A percentile compares a stretch with the other conserved stretches of the same genome.
These are phyloP conservation scores for Phallusia fumigata DNA, from an alignment of 23 tunicate species.

Conservation along the genomic window DNA sequence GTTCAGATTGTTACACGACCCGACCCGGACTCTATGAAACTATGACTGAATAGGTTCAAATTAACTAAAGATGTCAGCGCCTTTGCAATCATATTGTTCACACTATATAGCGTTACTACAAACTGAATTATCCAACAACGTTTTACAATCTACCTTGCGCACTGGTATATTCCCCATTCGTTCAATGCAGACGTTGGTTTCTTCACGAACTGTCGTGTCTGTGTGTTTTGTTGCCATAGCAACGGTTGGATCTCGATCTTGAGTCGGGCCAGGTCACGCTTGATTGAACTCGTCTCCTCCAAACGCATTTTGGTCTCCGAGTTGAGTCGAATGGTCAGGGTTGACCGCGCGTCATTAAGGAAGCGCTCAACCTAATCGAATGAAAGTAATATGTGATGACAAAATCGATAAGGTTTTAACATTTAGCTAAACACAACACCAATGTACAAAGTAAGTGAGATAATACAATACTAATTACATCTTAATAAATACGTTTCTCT, in stretches of 20 bases:
- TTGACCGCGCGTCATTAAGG: conserved; percentile 41
- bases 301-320: conserved; percentile 90
- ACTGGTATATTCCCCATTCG: conserved; percentile 92
- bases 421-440: no score
- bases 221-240: conserved; percentile 61
- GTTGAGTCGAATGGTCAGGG: conserved; percentile 50
- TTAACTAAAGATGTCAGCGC: no score
- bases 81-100: no score
- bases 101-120: no score
- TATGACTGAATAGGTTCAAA: no score
- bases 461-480: no score
- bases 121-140: no score
- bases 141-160: conserved; percentile 94
- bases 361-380: conserved; percentile 37
- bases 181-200: conserved; percentile 44
- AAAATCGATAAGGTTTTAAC: no score
- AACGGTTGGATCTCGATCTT: conserved; percentile 65
- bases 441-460: no score
- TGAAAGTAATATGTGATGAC: not conserved
- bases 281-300: conserved; percentile 80
- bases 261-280: conserved; percentile 69
- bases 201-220: conserved; percentile 49
- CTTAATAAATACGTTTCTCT: no score
- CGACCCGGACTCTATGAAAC: no score
- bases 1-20: no score